These are phyloP conservation scores for Icerya purchasi DNA, from an alignment of 2,888 invertebrate genomes.

Conservation along the genomic window DNA sequence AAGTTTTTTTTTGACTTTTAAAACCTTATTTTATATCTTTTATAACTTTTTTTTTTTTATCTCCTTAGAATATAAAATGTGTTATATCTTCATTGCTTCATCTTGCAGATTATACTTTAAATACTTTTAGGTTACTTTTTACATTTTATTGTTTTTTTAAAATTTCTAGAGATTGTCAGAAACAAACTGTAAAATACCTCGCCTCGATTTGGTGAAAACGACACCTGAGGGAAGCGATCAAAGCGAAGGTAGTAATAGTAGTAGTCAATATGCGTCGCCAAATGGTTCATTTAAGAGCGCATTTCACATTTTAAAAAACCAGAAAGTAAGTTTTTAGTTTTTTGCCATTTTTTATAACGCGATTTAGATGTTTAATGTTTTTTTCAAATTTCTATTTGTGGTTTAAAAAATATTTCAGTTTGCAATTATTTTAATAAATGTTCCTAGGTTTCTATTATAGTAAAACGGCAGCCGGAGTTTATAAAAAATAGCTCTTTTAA, in stretches of 20 bases:
- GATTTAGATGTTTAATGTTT: neutral
- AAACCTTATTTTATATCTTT: too few species aligned
- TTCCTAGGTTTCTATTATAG: too few species aligned
- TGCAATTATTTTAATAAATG: too few species aligned
- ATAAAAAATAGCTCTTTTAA: too few species aligned
- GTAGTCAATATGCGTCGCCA: slow-evolving; percentile 5
- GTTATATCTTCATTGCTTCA: neutral
- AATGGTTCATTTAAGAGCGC: slow-evolving; percentile 4
- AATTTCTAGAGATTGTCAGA: slow-evolving; percentile 2
- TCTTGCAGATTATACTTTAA: neutral
- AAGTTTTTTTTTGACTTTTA: too few species aligned
- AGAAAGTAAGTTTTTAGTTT: slow-evolving; percentile 9
- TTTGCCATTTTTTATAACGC: too few species aligned
- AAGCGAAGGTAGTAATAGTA: slow-evolving; percentile 11
- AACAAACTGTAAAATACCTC: slow-evolving; percentile 8
- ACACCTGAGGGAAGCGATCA: slow-evolving; percentile 10
- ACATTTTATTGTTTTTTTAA: neutral
- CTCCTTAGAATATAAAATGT: too few species aligned
- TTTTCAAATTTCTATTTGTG: neutral
- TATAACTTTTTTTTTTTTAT: too few species aligned
- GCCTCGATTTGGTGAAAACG: slow-evolving; percentile 6
- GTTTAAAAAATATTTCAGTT: neutral
- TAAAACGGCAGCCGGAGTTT: too few species aligned
- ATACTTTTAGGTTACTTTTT: neutral
- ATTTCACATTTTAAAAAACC: slow-evolving; percentile 7